These are phyloP conservation scores for Serranus cabrilla DNA, from an alignment of 2,797 vertebrate genomes.

Conservation along the genomic window DNA sequence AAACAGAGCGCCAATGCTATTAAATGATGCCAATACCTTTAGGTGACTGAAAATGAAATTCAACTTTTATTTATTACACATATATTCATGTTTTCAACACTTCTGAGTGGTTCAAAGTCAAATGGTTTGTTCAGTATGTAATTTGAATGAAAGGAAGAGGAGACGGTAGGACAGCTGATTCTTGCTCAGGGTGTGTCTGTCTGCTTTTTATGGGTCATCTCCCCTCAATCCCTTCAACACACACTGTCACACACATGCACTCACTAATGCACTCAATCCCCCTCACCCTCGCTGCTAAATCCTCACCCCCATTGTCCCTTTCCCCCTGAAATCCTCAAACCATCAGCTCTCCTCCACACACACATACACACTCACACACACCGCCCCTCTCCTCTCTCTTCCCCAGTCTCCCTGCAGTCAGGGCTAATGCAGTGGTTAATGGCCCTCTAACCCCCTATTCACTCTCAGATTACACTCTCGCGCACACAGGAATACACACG, in stretches of 20 bases:
- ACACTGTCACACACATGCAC: conserved; percentile 61
- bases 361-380: conserved; percentile 14
- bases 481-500: not conserved
- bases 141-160: conserved; percentile 42
- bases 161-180: conserved; percentile 35
- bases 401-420: conserved; percentile 13
- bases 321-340: conserved; percentile 70
- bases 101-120: not conserved
- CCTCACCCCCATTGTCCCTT: conserved; percentile 76
- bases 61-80: not conserved
- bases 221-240: conserved; percentile 65
- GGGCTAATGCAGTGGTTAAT: conserved; percentile 81
- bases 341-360: conserved; percentile 24
- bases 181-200: conserved; percentile 55
- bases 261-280: conserved; percentile 77
- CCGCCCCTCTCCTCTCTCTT: too few relatives aligned
- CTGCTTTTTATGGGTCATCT: conserved; percentile 78
- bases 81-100: not conserved
- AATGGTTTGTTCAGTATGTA: not conserved
- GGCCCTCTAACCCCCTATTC: conserved; percentile 65
- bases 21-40: not conserved
- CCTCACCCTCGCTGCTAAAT: conserved; percentile 66
- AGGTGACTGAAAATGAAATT: not conserved
- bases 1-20: not conserved
- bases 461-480: conserved; percentile 77